phyloP scores from a whole-genome alignment of 2,888 invertebrate species.

The Sclerodermus sp. region DNA sequence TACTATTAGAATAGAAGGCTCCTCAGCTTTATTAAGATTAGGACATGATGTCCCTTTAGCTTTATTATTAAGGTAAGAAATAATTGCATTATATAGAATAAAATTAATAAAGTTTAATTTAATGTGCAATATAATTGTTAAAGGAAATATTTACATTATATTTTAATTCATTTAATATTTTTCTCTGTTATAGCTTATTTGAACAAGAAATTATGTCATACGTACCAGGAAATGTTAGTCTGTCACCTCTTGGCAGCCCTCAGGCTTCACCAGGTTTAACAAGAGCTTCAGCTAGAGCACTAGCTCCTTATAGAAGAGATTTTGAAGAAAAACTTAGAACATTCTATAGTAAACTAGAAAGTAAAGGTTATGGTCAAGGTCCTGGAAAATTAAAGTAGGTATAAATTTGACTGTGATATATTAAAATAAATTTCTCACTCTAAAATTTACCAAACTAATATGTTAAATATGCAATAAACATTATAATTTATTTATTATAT shows the following conservation, averaged over 20 bases:
- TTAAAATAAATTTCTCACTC: neutral
- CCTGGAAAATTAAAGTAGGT: constrained; percentile 91
- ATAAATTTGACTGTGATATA: neutral
- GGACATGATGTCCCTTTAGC: constrained; percentile 94
- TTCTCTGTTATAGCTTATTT: constrained; percentile 75
- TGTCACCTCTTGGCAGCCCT: constrained; percentile 65
- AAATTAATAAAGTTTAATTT: neutral
- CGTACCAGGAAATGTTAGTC: constrained; percentile 67
- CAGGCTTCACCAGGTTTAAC: constrained; percentile 83
- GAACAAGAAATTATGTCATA: constrained; percentile 99
- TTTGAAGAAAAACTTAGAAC: constrained; percentile 93
- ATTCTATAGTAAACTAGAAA: constrained; percentile 92
- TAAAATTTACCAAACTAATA: no score
- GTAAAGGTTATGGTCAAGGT: constrained; percentile 96
- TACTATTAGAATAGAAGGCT: constrained; percentile 87
- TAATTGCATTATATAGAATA: neutral
- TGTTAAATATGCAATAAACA: neutral
- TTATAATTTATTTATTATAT: no score
- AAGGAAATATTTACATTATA: neutral
- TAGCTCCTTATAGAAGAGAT: constrained; percentile 88
- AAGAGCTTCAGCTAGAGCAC: constrained; percentile 75
- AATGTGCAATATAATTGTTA: neutral
- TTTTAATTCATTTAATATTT: neutral
- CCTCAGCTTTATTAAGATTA: constrained; percentile 77
- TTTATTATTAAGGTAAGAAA: constrained; percentile 81